phyloP scores from a whole-genome alignment of 2,113 vertebrate species.

The Pelusios castaneus region DNA sequence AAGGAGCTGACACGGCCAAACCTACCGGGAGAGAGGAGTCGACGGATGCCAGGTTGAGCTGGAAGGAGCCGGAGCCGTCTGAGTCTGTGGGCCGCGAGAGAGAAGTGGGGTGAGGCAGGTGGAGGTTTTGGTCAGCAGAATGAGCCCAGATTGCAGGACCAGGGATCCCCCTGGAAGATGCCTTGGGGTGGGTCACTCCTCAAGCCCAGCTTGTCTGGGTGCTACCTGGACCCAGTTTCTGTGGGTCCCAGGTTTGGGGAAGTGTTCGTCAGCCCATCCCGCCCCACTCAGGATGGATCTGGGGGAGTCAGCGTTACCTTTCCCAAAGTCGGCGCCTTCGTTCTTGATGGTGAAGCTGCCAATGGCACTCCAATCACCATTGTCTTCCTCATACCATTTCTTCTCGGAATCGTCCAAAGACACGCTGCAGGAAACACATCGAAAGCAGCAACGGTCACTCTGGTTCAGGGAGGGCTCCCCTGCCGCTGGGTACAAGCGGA shows the following conservation, averaged over 20 bases:
- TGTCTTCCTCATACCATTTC: not conserved
- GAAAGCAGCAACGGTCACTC: not conserved
- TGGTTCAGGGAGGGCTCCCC: too few species aligned
- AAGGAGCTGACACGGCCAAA: too few species aligned
- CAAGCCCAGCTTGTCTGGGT: too few species aligned
- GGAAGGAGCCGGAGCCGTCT: too few species aligned
- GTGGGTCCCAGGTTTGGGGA: not conserved
- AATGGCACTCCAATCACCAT: not conserved
- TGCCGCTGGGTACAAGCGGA: too few species aligned
- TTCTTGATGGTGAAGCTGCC: not conserved
- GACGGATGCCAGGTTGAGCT: too few species aligned
- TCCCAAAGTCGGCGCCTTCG: not conserved
- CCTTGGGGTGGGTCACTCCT: not conserved
- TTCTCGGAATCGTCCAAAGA: not conserved
- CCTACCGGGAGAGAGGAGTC: not conserved
- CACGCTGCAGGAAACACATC: not conserved
- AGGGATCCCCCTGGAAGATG: too few species aligned
- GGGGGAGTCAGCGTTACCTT: not conserved
- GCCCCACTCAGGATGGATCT: not conserved
- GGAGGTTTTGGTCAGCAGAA: not conserved
- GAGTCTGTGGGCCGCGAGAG: not conserved
- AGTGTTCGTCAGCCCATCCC: not conserved
- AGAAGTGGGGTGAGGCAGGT: not conserved
- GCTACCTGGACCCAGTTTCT: not conserved
- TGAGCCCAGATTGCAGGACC: too few species aligned